These are phyloP conservation scores for Fulica atra DNA, from an alignment of 2,113 vertebrate species.

Conservation along the genomic window DNA sequence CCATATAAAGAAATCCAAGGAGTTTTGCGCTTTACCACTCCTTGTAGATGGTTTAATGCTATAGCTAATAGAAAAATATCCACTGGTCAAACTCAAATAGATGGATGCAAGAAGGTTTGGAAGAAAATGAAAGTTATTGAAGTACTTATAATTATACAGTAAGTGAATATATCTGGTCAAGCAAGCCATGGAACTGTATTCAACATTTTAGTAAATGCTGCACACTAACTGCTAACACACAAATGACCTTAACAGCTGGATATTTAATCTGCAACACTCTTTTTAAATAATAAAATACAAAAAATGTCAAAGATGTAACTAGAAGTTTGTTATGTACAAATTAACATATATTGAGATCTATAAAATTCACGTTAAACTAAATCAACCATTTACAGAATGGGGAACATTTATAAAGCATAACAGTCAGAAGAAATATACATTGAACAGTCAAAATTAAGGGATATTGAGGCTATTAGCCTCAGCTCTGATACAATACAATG, in stretches of 20 bases:
- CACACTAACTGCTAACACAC: background rate
- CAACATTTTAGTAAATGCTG: background rate
- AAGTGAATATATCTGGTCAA: background rate
- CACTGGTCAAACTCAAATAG: background rate
- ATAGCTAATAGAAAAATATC: background rate
- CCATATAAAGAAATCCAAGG: background rate
- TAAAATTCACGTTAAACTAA: background rate
- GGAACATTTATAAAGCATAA: background rate
- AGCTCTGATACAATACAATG: background rate
- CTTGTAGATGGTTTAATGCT: background rate
- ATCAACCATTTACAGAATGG: background rate
- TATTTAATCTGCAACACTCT: background rate
- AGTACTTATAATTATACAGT: background rate
- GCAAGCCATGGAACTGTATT: background rate
- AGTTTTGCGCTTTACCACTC: background rate
- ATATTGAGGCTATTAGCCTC: background rate
- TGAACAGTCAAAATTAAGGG: background rate
- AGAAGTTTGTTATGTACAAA: background rate
- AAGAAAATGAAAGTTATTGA: background rate
- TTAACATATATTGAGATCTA: background rate
- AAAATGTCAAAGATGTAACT: background rate
- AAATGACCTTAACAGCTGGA: background rate
- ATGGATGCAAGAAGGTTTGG: background rate
- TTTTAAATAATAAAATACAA: background rate
- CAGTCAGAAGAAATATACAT: background rate